A percentile compares a stretch with the other conserved stretches of the same genome.
Conservation (phyloP, 2,888 invertebrate species). For the Drosophila imparisetae region DNA sequence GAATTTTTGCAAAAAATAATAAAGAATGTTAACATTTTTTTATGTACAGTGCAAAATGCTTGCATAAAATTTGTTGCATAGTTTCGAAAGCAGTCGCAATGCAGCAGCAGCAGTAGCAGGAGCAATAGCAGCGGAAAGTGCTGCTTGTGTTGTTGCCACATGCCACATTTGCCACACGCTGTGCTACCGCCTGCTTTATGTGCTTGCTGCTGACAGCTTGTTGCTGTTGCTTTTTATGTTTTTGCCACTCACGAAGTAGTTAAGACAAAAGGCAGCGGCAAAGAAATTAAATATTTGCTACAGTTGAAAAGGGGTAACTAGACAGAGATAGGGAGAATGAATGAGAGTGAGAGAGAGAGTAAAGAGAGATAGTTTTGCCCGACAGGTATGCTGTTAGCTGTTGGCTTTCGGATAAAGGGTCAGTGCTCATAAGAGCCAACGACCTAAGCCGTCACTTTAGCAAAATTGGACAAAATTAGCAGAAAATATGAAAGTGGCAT, state of each 20-base stretch:
- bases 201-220: conserved; percentile 15
- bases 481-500: conserved; percentile 34
- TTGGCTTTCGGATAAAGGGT: conserved; percentile 8
- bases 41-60: background rate
- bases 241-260: conserved; percentile 33
- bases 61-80: conserved; percentile 18
- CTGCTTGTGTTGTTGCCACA: conserved; percentile 17
- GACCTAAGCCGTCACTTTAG: conserved; percentile 54
- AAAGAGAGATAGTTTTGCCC: background rate
- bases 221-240: conserved; percentile 11
- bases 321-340: background rate
- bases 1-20: background rate
- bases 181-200: conserved; percentile 16
- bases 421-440: conserved; percentile 62
- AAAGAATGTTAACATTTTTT: background rate
- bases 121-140: background rate
- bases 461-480: conserved; percentile 75
- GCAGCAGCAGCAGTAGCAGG: background rate
- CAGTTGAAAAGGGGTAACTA: background rate
- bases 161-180: conserved; percentile 5
- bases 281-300: conserved; percentile 75
- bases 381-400: conserved; percentile 26
- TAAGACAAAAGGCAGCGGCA: conserved; percentile 46
- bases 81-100: conserved; percentile 9
- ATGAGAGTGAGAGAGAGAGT: background rate